These are phyloP conservation scores for Hypercompe scribonia DNA, from an alignment of 2,888 invertebrate genomes.

Conservation along the genomic window DNA sequence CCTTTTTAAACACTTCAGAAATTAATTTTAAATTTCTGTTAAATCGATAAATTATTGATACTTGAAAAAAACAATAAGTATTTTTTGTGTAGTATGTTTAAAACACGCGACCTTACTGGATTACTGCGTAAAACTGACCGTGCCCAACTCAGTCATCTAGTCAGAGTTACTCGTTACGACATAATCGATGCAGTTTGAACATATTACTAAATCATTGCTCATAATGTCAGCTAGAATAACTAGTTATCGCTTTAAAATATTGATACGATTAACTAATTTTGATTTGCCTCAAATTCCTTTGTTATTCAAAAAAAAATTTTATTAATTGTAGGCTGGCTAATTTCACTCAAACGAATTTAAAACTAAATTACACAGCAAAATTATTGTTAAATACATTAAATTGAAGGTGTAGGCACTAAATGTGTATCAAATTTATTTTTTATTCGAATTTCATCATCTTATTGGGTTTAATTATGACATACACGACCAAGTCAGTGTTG, in stretches of 20 bases:
- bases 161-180: conserved; percentile 68
- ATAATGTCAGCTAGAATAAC: conserved; percentile 33
- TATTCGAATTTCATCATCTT: no score
- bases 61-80: conserved; percentile 15
- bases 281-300: not conserved
- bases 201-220: conserved; percentile 65
- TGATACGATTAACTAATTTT: not conserved
- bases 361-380: no score
- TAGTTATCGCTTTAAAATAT: conserved; percentile 5
- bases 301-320: not conserved
- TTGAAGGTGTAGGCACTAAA: no score
- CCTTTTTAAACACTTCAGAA: not conserved
- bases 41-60: conserved; percentile 37
- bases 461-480: no score
- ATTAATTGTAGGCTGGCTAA: not conserved
- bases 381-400: no score
- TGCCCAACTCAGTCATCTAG: conserved; percentile 58
- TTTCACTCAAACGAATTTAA: no score
- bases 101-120: conserved; percentile 72
- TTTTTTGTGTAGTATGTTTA: conserved; percentile 39
- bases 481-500: no score
- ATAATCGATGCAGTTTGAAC: conserved; percentile 63
- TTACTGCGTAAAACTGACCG: conserved; percentile 75
- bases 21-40: conserved; percentile 30
- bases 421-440: no score